phyloP scores from a whole-genome alignment of 2,113 vertebrate species.

The Laticauda laticaudata region DNA sequence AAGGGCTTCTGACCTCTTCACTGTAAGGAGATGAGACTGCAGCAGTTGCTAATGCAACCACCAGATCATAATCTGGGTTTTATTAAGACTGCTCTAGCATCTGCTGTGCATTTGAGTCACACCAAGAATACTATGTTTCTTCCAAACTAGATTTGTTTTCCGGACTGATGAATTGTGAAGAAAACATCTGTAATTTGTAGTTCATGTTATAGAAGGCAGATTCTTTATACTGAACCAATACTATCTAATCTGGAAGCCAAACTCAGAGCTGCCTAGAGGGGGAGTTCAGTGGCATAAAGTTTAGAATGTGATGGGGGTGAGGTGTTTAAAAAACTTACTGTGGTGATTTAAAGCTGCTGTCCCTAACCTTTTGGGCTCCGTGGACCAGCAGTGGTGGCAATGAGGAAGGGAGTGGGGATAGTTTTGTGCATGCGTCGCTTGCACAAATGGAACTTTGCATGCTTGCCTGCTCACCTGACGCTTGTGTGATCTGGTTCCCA shows the following conservation, averaged over 20 bases:
- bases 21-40: neutral
- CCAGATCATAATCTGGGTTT: conserved; percentile 4
- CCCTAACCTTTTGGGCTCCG: neutral
- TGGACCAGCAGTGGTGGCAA: neutral
- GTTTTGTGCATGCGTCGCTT: neutral
- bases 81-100: neutral
- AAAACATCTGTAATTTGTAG: conserved; percentile 31
- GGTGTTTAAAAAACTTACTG: neutral
- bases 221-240: neutral
- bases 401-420: neutral
- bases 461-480: neutral
- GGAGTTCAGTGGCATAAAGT: neutral
- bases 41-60: conserved; percentile 19
- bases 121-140: neutral
- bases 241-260: neutral
- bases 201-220: neutral
- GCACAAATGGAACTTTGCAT: neutral
- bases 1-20: neutral
- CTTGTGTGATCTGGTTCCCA: neutral
- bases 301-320: neutral
- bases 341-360: neutral
- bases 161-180: neutral
- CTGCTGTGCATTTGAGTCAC: neutral
- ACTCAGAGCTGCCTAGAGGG: neutral
- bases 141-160: neutral